Evolutionary conservation across 2,888 invertebrate genomes (phyloP), one percentile per base, ranked within the genome.

Genomic region (Eremobia ochroleuca): DNA sequence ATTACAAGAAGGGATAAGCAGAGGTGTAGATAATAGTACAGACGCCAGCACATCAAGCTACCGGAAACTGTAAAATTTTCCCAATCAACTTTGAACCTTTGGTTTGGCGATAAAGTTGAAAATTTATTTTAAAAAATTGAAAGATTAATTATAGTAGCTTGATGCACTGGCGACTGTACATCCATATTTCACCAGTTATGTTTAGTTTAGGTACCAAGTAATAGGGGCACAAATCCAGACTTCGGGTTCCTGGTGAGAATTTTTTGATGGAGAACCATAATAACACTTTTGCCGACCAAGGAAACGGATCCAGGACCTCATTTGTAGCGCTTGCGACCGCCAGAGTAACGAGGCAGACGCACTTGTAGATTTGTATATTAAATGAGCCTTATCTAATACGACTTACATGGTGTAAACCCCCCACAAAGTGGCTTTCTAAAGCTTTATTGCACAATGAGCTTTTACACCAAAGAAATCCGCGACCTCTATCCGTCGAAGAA

Each of bases 401-500:
- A 61, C 37, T 55, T 65, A 65, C 52, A 59, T 61, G 37, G 61
- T 62, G 66, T 49, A 55, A 49, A 58, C 25, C 37, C 31, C 31
- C 15, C 40, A 34, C 43, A 61, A 58, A 67, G 66, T 49, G 61
- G 46, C 66, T 75, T 49, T 34, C 46, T 49, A 71, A 76, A 77
- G 77, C 72, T 77, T 81, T 82, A 72, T 82, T 82, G 58, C 61
- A 9, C 21, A 68, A 77, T 64, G 67, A 61, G 55, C 40, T 79
- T 73, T 77, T 37, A 52, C 49, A 58, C 61, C 37, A 64, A 72
- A 71, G 74, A 82, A 80, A 79, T 65, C 52, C 65, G 61, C 75
- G 81, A 77, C 67, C 73, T 72, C 65, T 76, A 76, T 83, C 78
- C 73, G 34, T 72, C 46, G 71, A 77, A 73, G 61, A 83, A 73